These are phyloP conservation scores for Coenobita brevimanus DNA, from an alignment of 1,140 invertebrate genomes.

Conservation along the genomic window DNA sequence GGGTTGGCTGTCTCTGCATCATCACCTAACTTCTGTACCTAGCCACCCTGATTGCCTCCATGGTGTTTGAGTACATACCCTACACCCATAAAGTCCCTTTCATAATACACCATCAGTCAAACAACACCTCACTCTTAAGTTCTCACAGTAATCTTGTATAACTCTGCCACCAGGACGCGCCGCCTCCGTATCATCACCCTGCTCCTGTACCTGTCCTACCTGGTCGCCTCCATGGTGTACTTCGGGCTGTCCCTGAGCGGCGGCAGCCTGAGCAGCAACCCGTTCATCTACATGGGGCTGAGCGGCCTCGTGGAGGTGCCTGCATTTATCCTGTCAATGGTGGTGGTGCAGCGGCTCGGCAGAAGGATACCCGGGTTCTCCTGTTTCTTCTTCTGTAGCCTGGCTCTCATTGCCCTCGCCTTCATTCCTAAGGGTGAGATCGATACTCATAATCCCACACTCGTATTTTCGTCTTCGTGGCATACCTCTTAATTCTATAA, in stretches of 20 bases:
- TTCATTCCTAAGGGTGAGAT: conserved; percentile 16
- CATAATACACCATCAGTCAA: no score
- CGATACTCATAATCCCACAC: no score
- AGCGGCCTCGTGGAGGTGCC: neutral
- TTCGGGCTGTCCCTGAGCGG: conserved; percentile 17
- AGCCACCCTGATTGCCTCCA: no score
- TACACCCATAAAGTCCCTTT: no score
- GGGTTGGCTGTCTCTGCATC: no score
- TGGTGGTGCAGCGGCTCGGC: neutral
- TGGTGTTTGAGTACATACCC: no score
- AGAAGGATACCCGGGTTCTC: neutral
- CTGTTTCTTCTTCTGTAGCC: conserved; percentile 4
- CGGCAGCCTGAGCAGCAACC: neutral
- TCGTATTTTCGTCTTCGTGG: no score
- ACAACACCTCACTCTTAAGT: no score
- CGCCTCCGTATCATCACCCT: neutral
- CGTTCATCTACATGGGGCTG: conserved; percentile 9
- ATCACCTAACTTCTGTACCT: no score
- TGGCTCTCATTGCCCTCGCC: neutral
- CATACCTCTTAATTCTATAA: no score
- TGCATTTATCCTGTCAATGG: neutral
- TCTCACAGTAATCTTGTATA: no score
- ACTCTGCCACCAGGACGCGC: neutral
- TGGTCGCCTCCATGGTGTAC: conserved; percentile 3
- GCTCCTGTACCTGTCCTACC: neutral